Evolutionary conservation across 2,113 vertebrate genomes (phyloP).

Genomic region (Eurystomus gularis): DNA sequence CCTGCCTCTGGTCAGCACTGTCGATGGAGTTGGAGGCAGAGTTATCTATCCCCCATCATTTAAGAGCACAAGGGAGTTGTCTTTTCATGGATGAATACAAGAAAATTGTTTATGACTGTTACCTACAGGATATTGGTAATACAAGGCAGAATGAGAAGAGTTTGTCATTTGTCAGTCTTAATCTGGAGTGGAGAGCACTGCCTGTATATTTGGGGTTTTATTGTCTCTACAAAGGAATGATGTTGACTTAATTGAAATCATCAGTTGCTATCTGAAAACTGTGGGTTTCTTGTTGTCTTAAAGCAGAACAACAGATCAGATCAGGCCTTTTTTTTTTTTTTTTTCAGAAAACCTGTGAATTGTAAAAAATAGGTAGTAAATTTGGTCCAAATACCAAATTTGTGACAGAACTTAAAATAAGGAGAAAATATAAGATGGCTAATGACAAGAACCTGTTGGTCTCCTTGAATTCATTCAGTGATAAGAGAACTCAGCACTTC

Average conservation of each 20-base stretch:
- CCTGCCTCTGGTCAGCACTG: neutral
- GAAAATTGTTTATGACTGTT: slow-evolving; percentile 2
- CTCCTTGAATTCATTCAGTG: neutral
- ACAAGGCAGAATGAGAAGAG: neutral
- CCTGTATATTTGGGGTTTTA: neutral
- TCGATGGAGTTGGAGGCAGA: neutral
- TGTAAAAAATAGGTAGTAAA: neutral
- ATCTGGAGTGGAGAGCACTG: neutral
- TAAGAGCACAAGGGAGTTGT: neutral
- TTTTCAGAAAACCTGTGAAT: neutral
- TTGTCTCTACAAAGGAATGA: neutral
- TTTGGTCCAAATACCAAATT: neutral
- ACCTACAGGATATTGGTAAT: neutral
- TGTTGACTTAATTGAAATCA: neutral
- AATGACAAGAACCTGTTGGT: neutral
- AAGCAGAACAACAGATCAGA: neutral
- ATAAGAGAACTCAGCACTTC: neutral
- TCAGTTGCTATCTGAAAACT: neutral
- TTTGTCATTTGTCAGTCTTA: neutral
- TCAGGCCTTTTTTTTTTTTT: neutral
- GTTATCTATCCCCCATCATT: neutral
- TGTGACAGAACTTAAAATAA: neutral
- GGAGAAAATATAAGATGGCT: neutral
- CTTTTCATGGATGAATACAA: neutral
- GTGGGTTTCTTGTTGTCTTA: neutral